These are phyloP conservation scores for Cancer borealis DNA, from an alignment of 2,888 invertebrate genomes.

Conservation along the genomic window DNA sequence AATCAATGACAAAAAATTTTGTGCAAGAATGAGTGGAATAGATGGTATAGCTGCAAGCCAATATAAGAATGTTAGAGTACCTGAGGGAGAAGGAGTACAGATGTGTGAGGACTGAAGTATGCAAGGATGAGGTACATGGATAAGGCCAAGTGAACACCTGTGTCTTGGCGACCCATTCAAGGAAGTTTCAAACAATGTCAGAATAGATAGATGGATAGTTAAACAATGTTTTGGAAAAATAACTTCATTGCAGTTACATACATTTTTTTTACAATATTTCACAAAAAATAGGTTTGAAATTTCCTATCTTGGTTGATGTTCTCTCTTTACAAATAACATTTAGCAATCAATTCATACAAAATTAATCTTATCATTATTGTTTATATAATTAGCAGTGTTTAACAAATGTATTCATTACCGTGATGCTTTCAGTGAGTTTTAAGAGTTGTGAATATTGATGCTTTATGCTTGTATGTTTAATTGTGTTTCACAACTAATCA, in stretches of 20 bases:
- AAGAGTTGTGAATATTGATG: slow-evolving; percentile 11
- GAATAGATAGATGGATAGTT: neutral
- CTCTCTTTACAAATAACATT: neutral
- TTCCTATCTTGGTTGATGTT: neutral
- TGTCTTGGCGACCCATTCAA: neutral
- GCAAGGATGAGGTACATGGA: neutral
- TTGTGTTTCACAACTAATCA: neutral
- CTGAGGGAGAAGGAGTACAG: neutral
- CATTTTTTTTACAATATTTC: neutral
- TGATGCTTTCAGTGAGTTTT: neutral
- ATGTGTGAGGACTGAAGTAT: neutral
- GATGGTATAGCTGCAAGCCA: neutral
- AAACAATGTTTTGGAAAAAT: neutral
- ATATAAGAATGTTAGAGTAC: neutral
- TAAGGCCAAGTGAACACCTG: neutral
- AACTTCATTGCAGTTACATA: neutral
- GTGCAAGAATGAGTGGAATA: neutral
- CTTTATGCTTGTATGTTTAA: neutral
- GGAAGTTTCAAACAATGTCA: neutral
- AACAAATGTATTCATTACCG: neutral
- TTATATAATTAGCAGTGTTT: neutral
- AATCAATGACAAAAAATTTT: neutral
- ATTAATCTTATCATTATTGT: neutral
- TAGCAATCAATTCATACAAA: neutral
- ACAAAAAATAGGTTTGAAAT: neutral